phyloP scores from a whole-genome alignment of 2,888 invertebrate genomes.

The Pegoplata infirma region DNA sequence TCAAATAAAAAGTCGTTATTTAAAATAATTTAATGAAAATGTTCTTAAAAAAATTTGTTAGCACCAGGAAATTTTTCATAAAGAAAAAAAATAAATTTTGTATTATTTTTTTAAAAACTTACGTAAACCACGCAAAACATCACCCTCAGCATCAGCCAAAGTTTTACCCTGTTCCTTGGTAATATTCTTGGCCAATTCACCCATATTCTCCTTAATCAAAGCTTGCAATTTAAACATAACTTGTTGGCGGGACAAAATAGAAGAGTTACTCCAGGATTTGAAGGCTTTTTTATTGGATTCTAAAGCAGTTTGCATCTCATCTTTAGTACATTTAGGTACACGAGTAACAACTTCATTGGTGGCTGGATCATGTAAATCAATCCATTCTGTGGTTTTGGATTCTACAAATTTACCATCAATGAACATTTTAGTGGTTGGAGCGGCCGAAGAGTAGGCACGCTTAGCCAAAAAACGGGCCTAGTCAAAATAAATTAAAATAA shows the following conservation, averaged over 20 bases:
- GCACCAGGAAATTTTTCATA: too few species aligned
- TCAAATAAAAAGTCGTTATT: too few species aligned
- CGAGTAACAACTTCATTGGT: slow-evolving; percentile 90
- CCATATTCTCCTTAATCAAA: slow-evolving; percentile 91
- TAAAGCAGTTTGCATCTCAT: slow-evolving; percentile 94
- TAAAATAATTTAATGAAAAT: too few species aligned
- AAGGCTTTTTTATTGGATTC: slow-evolving; percentile 89
- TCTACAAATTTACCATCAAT: slow-evolving; percentile 96
- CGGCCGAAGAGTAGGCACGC: slow-evolving; percentile 80
- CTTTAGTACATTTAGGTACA: slow-evolving; percentile 93
- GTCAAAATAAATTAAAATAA: slow-evolving; percentile 30
- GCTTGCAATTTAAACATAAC: slow-evolving; percentile 93
- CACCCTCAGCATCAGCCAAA: slow-evolving; percentile 97
- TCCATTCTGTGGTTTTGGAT: slow-evolving; percentile 95
- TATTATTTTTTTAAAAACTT: slow-evolving; percentile 81
- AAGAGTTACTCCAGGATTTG: slow-evolving; percentile 92
- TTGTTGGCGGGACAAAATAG: slow-evolving; percentile 94
- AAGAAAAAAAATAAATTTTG: too few species aligned
- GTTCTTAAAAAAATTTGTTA: too few species aligned
- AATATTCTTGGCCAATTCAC: slow-evolving; percentile 92
- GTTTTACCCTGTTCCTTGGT: slow-evolving; percentile 99
- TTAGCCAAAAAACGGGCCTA: slow-evolving; percentile 70
- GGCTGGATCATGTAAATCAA: slow-evolving; percentile 97
- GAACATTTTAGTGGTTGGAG: slow-evolving; percentile 91
- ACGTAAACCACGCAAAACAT: slow-evolving; percentile 98